Evolutionary conservation across 2,113 vertebrate species (phyloP).

Genomic region (Apeltes quadracus): DNA sequence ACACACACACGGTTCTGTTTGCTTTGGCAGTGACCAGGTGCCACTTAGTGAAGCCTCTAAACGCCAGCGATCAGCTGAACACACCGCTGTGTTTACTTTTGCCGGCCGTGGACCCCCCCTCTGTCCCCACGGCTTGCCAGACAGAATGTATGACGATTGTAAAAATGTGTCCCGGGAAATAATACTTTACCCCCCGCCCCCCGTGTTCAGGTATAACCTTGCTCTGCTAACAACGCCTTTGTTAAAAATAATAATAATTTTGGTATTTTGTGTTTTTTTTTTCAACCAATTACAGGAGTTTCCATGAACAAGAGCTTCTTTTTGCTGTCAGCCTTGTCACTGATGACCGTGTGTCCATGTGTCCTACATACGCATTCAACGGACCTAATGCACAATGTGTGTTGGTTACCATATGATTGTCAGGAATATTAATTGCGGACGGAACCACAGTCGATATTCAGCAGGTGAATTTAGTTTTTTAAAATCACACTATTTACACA

Average conservation of each 20-base stretch:
- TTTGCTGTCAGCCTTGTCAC: neutral
- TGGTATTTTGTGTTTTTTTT: no score
- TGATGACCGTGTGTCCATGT: no score
- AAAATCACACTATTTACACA: neutral
- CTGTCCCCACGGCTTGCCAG: neutral
- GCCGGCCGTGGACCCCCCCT: slow-evolving; percentile 34
- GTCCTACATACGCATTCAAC: no score
- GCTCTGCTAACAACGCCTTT: neutral
- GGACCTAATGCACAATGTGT: neutral
- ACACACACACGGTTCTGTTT: slow-evolving; percentile 60
- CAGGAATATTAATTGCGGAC: neutral
- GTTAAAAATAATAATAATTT: neutral
- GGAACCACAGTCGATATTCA: neutral
- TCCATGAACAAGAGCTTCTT: neutral
- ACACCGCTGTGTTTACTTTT: slow-evolving; percentile 71
- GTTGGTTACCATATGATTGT: neutral
- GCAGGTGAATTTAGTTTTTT: neutral
- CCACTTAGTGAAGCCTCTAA: slow-evolving; percentile 76
- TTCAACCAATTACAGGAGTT: neutral
- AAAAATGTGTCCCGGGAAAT: neutral
- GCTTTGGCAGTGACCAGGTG: slow-evolving; percentile 79
- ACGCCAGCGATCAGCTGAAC: slow-evolving; percentile 70
- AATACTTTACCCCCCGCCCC: neutral
- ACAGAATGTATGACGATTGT: slow-evolving; percentile 12
- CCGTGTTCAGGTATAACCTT: neutral